Evolutionary conservation across 53 echinoderm and acorn worm species (phyloP).

Genomic region (Hippasteria phrygiana): DNA sequence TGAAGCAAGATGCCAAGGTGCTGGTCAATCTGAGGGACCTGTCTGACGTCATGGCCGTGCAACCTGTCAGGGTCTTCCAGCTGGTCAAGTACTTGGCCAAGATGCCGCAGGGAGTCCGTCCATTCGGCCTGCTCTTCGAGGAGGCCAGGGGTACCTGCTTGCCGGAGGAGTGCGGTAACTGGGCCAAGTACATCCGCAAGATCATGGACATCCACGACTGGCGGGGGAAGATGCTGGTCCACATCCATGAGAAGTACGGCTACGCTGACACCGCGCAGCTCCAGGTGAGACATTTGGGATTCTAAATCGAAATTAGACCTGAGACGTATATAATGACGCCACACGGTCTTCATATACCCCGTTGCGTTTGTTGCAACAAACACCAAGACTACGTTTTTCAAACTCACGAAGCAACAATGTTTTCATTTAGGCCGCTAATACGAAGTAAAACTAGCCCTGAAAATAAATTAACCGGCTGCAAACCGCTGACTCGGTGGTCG

Average conservation of each 20-base stretch:
- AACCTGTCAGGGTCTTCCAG: constrained; percentile 56
- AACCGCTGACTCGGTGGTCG: no score
- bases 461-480: no score
- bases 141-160: constrained; percentile 60
- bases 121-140: constrained; percentile 71
- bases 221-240: constrained; percentile 73
- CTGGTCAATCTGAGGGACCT: constrained; percentile 70
- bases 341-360: no score
- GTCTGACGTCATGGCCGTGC: constrained; percentile 45
- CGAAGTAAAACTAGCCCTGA: no score
- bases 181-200: constrained; percentile 74
- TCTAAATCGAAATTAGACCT: not conserved
- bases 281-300: constrained; percentile 30
- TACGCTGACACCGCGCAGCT: constrained; percentile 67
- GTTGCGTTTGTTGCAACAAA: no score
- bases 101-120: constrained; percentile 53
- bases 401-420: no score
- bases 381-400: no score
- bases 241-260: constrained; percentile 78
- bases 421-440: no score
- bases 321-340: no score
- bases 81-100: constrained; percentile 54
- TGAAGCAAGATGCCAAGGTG: constrained; percentile 58
- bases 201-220: constrained; percentile 73
- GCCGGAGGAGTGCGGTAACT: constrained; percentile 67